phyloP scores from a whole-genome alignment of 2,888 invertebrate genomes.

The Rhagium mordax region DNA sequence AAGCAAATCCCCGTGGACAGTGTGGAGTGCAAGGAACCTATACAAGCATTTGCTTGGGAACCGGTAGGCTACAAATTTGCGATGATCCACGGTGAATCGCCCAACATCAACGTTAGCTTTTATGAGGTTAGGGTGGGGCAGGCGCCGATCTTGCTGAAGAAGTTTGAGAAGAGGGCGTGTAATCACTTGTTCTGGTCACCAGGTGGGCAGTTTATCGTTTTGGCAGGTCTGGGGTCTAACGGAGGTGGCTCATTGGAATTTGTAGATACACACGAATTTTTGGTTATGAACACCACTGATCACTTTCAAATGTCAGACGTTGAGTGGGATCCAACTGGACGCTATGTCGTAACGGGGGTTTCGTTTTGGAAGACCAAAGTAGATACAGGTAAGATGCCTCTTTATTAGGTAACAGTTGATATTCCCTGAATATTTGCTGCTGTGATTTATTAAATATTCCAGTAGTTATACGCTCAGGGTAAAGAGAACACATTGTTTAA shows the following conservation, averaged over 20 bases:
- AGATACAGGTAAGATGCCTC: slow-evolving; percentile 71
- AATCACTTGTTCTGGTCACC: slow-evolving; percentile 98
- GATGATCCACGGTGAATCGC: slow-evolving; percentile 94
- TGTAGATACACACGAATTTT: slow-evolving; percentile 95
- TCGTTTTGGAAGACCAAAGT: slow-evolving; percentile 97
- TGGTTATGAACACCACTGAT: slow-evolving; percentile 94
- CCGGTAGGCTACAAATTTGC: slow-evolving; percentile 97
- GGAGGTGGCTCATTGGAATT: slow-evolving; percentile 96
- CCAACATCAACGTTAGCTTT: slow-evolving; percentile 91
- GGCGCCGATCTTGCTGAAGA: slow-evolving; percentile 89
- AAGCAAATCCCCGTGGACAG: slow-evolving; percentile 96
- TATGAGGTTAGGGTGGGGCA: slow-evolving; percentile 90
- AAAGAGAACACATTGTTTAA: slow-evolving; percentile 21
- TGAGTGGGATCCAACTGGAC: slow-evolving; percentile 99
- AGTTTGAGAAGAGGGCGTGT: slow-evolving; percentile 89
- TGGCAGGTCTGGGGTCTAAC: slow-evolving; percentile 88
- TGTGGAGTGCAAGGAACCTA: slow-evolving; percentile 94
- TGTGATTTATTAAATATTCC: slow-evolving; percentile 15
- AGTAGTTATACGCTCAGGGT: slow-evolving; percentile 46
- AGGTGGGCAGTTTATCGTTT: slow-evolving; percentile 93
- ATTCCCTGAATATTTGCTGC: slow-evolving; percentile 52
- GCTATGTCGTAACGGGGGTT: slow-evolving; percentile 96
- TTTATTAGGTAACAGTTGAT: neutral
- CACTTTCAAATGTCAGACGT: slow-evolving; percentile 95
- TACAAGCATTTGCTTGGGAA: slow-evolving; percentile 98